Conservation (phyloP, 2,888 invertebrate species). For the Morpho deidamia region DNA sequence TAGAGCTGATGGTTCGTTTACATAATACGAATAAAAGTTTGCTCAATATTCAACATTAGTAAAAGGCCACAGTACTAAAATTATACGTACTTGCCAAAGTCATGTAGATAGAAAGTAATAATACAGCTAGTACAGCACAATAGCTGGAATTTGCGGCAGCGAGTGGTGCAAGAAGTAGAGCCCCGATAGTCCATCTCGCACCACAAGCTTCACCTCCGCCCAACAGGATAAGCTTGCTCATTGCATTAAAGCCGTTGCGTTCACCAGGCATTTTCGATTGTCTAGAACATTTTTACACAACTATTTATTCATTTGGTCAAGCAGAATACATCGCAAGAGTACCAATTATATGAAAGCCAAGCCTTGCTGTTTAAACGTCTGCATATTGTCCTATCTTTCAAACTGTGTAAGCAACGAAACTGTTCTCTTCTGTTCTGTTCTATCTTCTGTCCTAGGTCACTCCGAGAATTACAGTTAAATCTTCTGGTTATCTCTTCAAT, state of each 20-base stretch:
- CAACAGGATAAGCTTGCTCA: constrained; percentile 39
- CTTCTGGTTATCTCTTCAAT: no score
- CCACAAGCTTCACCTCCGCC: constrained; percentile 60
- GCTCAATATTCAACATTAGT: neutral
- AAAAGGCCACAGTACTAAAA: neutral
- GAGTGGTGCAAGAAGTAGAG: constrained; percentile 76
- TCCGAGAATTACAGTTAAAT: no score
- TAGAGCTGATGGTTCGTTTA: no score
- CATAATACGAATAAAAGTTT: no score
- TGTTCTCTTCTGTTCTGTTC: no score
- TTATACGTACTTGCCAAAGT: constrained; percentile 71
- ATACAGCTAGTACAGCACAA: constrained; percentile 74
- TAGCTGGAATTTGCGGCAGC: constrained; percentile 80
- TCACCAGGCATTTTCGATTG: constrained; percentile 41
- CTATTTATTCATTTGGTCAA: no score
- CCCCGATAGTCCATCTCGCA: constrained; percentile 79
- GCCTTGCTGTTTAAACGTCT: neutral
- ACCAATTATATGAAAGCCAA: no score
- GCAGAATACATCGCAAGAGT: no score
- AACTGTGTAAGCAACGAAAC: no score
- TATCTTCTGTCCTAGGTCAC: no score
- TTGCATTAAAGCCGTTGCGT: constrained; percentile 34
- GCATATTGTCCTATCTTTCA: no score
- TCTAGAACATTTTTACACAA: neutral
- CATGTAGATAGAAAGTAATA: constrained; percentile 69